Percentiles rank a stretch among this genome's conserved stretches.
Evolutionary conservation across 2,113 vertebrate species (phyloP).

Genomic region (Pelmatolapia mariae): DNA sequence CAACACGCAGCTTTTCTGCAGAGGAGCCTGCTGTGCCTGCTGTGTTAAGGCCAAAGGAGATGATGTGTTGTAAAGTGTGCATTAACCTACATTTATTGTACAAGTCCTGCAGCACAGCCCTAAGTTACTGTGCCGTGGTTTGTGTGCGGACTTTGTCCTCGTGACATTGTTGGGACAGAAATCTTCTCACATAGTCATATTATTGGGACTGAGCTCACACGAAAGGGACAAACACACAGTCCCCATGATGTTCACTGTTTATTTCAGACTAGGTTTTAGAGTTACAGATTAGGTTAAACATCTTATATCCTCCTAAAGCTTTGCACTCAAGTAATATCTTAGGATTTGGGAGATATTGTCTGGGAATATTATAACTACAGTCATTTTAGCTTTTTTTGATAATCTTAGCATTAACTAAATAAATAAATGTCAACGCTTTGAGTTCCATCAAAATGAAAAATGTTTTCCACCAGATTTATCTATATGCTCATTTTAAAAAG

Average conservation of each 20-base stretch:
- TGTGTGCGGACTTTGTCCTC: background rate
- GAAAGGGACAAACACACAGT: background rate
- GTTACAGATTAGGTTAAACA: background rate
- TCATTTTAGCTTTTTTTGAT: background rate
- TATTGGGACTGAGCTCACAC: background rate
- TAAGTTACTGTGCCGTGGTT: background rate
- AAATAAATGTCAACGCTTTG: background rate
- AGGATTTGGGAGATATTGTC: background rate
- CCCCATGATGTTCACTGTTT: background rate
- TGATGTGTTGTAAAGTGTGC: constrained; percentile 47
- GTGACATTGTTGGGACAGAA: background rate
- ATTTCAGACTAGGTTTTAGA: background rate
- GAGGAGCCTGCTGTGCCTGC: background rate
- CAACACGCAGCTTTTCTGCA: background rate
- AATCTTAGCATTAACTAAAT: background rate
- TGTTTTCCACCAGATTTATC: background rate
- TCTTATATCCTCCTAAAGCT: background rate
- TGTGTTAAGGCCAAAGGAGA: constrained; percentile 1
- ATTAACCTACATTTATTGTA: constrained; percentile 64
- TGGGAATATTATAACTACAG: background rate
- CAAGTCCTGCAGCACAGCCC: constrained; percentile 30
- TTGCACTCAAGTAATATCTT: background rate
- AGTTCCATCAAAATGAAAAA: background rate
- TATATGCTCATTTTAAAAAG: background rate
- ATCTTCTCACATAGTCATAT: background rate